Evolutionary conservation across 2,113 vertebrate genomes (phyloP), one percentile per base, ranked within the genome.

Genomic region (Dicentrarchus labrax): DNA sequence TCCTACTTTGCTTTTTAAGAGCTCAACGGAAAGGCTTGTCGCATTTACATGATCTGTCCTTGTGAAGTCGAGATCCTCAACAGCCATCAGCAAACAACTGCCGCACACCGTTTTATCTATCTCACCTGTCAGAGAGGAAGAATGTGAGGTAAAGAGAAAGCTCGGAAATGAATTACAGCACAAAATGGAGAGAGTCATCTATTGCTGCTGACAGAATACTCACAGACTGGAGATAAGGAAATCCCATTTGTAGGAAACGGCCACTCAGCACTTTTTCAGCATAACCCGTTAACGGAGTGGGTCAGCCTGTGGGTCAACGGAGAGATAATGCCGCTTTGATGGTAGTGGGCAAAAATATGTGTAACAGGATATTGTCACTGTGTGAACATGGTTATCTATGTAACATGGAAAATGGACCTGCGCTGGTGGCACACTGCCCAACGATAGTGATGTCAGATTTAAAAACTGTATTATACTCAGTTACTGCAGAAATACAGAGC

Each of bases 181-280:
- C 57, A 54, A 79, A 89, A 70, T 11, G 64, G 82, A 92, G 83
- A 82, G 81, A 93, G 77, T 69, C 84, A 78, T 89, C 81, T 53
- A 75, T 82, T 68, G 81, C 83, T 70, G 76, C 84, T 91, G 91
- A 89, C 91, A 90, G 84, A 89, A 88, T 72, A 65, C 76, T 62
- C 81, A 87, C 84, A 22, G 68, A 84, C 62, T n/a, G 13, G 16
- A 90, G 93, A 94, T 93, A 94, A 93, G 89, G 84, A 88, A 93
- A 91, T 88, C 76, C 91, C 85, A 94, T 94, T 94, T 91, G 86
- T 88, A 39, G 66, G 72, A 90, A 91, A 80, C 47, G 16, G 61
- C 84, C 72, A 84, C 89, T 91, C 93, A 93, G 93, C 91, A 87
- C 80, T 88, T 88, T 84, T 84, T 69, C 86, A 45, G 62, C 71